A percentile compares a stretch with the other conserved stretches of the same genome.
Conservation (phyloP, 2,113 vertebrate species). For the Seriola quinqueradiata region DNA sequence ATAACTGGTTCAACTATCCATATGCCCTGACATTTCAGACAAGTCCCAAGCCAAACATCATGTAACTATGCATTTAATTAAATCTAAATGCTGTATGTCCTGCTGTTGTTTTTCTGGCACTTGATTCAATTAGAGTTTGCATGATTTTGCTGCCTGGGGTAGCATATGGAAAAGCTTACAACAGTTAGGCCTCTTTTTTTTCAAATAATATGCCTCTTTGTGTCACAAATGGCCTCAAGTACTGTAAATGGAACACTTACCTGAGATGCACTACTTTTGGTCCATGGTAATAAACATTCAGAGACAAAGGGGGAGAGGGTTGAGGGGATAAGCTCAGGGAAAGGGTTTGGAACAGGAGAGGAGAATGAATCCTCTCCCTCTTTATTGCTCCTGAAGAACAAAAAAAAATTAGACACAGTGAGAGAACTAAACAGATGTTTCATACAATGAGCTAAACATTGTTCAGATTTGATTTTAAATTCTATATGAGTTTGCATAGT, state of each 20-base stretch:
- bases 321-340: conserved; percentile 89
- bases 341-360: conserved; percentile 89
- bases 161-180: conserved; percentile 12
- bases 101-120: conserved; percentile 32
- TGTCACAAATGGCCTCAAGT: neutral
- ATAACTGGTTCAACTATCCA: conserved; percentile 63
- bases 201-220: conserved; percentile 22
- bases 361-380: conserved; percentile 86
- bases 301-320: conserved; percentile 86
- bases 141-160: conserved; percentile 7
- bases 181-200: neutral
- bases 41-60: conserved; percentile 48
- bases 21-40: conserved; percentile 39
- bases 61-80: conserved; percentile 28
- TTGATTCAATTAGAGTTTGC: conserved; percentile 12
- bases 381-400: conserved; percentile 77
- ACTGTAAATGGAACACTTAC: conserved; percentile 80
- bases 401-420: conserved; percentile 22
- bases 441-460: neutral
- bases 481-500: neutral
- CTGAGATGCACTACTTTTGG: conserved; percentile 91
- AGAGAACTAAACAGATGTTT: neutral
- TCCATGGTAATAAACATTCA: conserved; percentile 90
- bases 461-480: neutral
- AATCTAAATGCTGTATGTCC: conserved; percentile 13